Evolutionary conservation across 2,797 vertebrate species (phyloP).

Genomic region (Sebastiscus albofasciatus): DNA sequence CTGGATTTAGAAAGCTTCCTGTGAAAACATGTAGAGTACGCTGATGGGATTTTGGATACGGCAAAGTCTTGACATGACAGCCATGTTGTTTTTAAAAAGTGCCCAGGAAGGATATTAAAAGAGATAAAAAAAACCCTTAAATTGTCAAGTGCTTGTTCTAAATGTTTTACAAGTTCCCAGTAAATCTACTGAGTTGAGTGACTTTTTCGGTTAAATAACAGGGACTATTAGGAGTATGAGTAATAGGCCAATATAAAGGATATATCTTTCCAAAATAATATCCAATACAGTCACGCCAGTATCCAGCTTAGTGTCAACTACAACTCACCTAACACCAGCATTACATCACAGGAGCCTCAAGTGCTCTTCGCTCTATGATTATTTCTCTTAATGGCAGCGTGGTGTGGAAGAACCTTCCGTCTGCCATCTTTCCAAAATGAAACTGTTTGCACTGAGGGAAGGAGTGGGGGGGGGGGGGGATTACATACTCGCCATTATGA

Average conservation of each 20-base stretch:
- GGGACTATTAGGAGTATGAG: conserved; percentile 38
- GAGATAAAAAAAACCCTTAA: conserved; percentile 35
- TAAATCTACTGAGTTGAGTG: conserved; percentile 28
- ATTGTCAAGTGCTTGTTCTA: conserved; percentile 21
- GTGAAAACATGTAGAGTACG: conserved; percentile 20
- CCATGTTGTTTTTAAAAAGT: conserved; percentile 6
- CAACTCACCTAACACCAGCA: conserved; percentile 61
- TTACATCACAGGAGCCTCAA: conserved; percentile 65
- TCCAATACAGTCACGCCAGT: conserved; percentile 45
- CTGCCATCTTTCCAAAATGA: conserved; percentile 70
- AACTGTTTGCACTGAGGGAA: conserved; percentile 49
- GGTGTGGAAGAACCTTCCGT: conserved; percentile 56
- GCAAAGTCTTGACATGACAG: conserved; percentile 7
- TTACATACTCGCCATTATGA: conserved; percentile 56
- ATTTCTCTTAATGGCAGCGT: conserved; percentile 56
- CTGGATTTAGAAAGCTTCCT: conserved; percentile 28
- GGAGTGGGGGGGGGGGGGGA: background rate
- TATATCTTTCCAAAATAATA: conserved; percentile 61
- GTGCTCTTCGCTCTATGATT: conserved; percentile 50
- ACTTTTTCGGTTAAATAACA: conserved; percentile 47
- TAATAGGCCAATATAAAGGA: conserved; percentile 49
- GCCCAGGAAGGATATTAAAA: conserved; percentile 15
- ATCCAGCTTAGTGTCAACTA: conserved; percentile 61
- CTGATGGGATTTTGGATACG: conserved; percentile 15
- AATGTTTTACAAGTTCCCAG: conserved; percentile 25